A percentile compares a stretch with the other conserved stretches of the same genome.
Conservation (phyloP, 2,888 invertebrate species). For the Morpho helenor region DNA sequence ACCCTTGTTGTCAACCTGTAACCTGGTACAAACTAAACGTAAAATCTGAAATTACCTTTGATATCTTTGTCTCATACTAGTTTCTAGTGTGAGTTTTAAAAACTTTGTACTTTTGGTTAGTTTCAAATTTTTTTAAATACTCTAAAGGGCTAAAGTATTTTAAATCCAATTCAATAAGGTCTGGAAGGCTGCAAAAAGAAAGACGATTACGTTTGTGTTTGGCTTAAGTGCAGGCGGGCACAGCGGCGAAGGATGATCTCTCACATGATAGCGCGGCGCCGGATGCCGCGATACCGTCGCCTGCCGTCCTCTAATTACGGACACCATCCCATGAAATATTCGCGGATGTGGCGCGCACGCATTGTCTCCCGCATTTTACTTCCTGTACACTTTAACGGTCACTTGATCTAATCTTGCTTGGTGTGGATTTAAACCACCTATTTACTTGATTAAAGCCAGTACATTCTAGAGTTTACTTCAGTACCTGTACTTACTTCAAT, state of each 20-base stretch:
- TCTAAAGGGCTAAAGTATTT: no score
- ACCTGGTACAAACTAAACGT: no score
- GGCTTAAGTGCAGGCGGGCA: slow-evolving; percentile 18
- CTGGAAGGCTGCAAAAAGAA: no score
- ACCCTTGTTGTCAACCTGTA: no score
- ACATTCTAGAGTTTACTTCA: background rate
- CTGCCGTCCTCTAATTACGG: slow-evolving; percentile 65
- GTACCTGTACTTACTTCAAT: slow-evolving; percentile 1
- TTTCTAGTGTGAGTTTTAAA: no score
- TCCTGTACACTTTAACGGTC: slow-evolving; percentile 44
- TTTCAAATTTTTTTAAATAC: no score
- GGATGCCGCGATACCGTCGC: slow-evolving; percentile 57
- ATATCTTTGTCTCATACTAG: no score
- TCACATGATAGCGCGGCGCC: slow-evolving; percentile 64
- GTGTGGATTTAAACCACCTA: slow-evolving; percentile 11
- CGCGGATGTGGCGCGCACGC: slow-evolving; percentile 49
- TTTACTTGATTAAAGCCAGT: slow-evolving; percentile 9
- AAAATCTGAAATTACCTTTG: no score
- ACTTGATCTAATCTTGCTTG: slow-evolving; percentile 12
- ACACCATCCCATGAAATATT: slow-evolving; percentile 52
- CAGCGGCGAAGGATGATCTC: slow-evolving; percentile 47
- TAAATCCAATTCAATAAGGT: no score
- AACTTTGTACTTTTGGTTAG: no score
- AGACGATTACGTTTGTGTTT: background rate
- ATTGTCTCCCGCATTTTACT: slow-evolving; percentile 54